Percentiles rank a stretch among this genome's conserved stretches.
Conservation (phyloP, 2,113 vertebrate species). For the Microtus ochrogaster region DNA sequence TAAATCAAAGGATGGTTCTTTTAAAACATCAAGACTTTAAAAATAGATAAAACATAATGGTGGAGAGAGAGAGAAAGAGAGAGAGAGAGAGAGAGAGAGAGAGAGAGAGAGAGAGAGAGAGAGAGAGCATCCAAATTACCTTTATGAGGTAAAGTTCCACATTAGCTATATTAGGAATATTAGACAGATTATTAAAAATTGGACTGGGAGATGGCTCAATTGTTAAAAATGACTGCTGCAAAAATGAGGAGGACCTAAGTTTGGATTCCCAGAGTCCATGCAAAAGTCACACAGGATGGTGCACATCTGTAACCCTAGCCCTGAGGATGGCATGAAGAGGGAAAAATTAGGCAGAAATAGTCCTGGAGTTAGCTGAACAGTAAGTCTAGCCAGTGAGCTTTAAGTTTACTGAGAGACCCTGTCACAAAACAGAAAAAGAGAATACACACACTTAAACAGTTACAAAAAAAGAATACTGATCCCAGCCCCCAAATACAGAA, state of each 20-base stretch:
- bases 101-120: not conserved
- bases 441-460: not conserved
- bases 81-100: not conserved
- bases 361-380: not conserved
- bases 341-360: not conserved
- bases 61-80: too few relatives aligned
- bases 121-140: not conserved
- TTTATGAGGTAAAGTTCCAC: not conserved
- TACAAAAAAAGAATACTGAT: not conserved
- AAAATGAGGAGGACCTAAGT: not conserved
- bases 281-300: not conserved
- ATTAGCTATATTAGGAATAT: not conserved
- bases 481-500: not conserved
- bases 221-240: not conserved
- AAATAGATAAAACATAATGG: not conserved
- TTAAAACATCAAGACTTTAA: not conserved
- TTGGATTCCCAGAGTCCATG: accelerated
- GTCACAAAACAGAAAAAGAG: not conserved
- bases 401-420: not conserved
- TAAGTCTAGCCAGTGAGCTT: not conserved
- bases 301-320: not conserved
- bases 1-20: not conserved
- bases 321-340: too few relatives aligned
- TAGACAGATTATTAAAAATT: not conserved
- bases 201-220: not conserved